Conservation (phyloP, 2,113 vertebrate genomes). For the Probosciger aterrimus region DNA sequence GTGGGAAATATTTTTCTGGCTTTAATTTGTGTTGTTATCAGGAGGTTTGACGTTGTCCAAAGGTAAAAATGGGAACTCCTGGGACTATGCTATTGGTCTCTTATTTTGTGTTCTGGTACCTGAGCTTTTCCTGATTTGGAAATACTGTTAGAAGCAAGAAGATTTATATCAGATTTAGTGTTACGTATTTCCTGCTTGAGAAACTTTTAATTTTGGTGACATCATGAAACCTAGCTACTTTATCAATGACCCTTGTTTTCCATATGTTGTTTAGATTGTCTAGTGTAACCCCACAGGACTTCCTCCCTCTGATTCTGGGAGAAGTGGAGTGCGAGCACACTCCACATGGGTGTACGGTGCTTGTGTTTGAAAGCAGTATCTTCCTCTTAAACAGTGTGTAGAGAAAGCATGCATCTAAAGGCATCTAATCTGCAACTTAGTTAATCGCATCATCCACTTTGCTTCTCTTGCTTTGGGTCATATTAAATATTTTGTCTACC, state of each 20-base stretch:
- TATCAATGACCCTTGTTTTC: background rate
- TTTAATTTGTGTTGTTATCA: background rate
- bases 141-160: background rate
- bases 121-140: background rate
- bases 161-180: background rate
- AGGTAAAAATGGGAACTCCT: background rate
- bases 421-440: background rate
- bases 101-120: background rate
- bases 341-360: background rate
- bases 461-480: background rate
- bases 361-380: background rate
- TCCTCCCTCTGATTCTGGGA: background rate
- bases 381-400: background rate
- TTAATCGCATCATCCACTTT: background rate
- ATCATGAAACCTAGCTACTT: background rate
- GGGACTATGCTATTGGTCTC: background rate
- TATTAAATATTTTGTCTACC: background rate
- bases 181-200: background rate
- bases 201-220: background rate
- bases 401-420: background rate
- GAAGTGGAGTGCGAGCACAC: accelerated
- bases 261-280: background rate
- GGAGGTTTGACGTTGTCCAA: background rate
- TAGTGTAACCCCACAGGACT: background rate
- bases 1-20: background rate